Conservation (phyloP, 2,888 invertebrate genomes). For the Sinopyrophorus schimmeli region DNA sequence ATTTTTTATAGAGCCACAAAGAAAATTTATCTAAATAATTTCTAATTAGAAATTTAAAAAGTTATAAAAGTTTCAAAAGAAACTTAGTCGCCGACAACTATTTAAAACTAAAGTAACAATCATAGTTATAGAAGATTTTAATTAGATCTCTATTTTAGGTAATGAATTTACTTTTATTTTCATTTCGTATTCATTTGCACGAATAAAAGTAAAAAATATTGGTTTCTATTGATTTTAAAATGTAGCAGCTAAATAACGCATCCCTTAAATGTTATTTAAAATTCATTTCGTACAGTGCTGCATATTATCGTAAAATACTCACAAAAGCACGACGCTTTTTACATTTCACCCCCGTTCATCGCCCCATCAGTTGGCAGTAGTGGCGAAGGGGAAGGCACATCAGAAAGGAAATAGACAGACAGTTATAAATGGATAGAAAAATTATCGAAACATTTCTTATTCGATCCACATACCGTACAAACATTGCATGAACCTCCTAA, state of each 20-base stretch:
- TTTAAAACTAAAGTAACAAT: no score
- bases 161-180: not conserved
- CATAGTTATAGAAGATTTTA: no score
- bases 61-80: no score
- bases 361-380: conserved; percentile 29
- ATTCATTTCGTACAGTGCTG: conserved; percentile 25
- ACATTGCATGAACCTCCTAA: conserved; percentile 40
- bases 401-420: conserved; percentile 67
- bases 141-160: no score
- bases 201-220: no score
- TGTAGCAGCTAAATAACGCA: conserved; percentile 7
- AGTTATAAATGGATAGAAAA: conserved; percentile 73
- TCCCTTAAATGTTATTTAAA: conserved; percentile 23
- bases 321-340: conserved; percentile 30
- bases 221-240: conserved; percentile 5
- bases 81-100: no score
- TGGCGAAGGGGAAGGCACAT: conserved; percentile 50
- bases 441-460: conserved; percentile 65
- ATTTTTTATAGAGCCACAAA: no score
- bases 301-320: conserved; percentile 29
- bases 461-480: conserved; percentile 52
- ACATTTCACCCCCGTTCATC: conserved; percentile 31
- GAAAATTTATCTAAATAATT: no score
- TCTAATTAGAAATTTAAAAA: no score
- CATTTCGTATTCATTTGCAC: conserved; percentile 5